A percentile compares a stretch with the other conserved stretches of the same genome.
phyloP scores from a whole-genome alignment of 2,888 invertebrate genomes.

The Chrysopilus asiliformis region DNA sequence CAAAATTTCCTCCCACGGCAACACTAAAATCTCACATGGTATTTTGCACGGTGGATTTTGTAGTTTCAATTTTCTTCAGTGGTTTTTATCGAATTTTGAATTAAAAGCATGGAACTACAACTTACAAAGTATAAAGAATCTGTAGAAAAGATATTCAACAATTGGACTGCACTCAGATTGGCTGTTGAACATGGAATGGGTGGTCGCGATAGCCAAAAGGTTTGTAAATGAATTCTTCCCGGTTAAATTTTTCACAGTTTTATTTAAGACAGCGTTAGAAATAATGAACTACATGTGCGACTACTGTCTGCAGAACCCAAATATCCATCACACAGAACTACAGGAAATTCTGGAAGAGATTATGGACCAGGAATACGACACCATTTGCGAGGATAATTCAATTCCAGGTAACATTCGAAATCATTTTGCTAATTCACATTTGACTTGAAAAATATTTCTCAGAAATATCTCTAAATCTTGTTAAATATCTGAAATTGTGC shows the following conservation, averaged over 20 bases:
- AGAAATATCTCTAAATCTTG: conserved; percentile 47
- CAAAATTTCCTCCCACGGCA: no score
- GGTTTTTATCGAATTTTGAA: no score
- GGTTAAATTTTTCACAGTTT: background rate
- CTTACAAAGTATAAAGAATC: background rate
- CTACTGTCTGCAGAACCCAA: conserved; percentile 45
- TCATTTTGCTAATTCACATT: background rate
- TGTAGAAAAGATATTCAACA: conserved; percentile 53
- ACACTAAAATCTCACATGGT: no score
- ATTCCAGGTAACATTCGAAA: conserved; percentile 39
- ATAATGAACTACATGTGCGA: conserved; percentile 50
- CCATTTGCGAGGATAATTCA: conserved; percentile 57
- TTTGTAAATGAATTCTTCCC: conserved; percentile 19
- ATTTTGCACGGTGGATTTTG: no score
- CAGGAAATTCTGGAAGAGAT: conserved; percentile 52
- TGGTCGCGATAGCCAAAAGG: conserved; percentile 53
- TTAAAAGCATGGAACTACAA: no score
- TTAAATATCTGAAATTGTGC: conserved; percentile 43
- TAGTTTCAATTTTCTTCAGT: no score
- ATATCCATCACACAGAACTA: conserved; percentile 45
- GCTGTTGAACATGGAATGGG: conserved; percentile 65
- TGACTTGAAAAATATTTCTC: conserved; percentile 8
- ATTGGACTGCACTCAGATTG: conserved; percentile 56
- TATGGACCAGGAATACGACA: conserved; percentile 61
- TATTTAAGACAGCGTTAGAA: conserved; percentile 46